Conservation (phyloP, 2,113 vertebrate genomes). For the Mirza zaza region DNA sequence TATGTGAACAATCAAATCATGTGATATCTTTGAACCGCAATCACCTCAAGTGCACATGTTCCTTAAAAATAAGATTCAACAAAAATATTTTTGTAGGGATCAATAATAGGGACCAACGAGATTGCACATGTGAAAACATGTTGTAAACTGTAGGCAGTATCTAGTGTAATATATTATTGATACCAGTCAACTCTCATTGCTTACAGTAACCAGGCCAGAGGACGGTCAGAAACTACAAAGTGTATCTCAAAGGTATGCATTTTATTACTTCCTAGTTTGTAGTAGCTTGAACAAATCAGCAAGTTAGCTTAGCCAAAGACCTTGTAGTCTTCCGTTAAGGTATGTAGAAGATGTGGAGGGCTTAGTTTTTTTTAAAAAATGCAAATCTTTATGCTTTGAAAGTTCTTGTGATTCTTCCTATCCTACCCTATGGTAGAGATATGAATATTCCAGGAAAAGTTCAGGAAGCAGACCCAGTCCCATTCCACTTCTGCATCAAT, state of each 20-base stretch:
- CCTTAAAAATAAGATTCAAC: background rate
- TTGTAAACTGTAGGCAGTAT: background rate
- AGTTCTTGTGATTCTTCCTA: background rate
- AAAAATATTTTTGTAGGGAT: background rate
- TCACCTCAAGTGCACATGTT: background rate
- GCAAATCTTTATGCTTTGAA: background rate
- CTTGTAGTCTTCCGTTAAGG: background rate
- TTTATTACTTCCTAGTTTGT: background rate
- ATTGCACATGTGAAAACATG: background rate
- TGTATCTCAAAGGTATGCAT: background rate
- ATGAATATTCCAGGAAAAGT: background rate
- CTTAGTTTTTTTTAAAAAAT: background rate
- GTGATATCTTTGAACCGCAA: background rate
- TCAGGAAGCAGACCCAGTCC: background rate
- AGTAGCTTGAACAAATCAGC: background rate
- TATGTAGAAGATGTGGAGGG: background rate
- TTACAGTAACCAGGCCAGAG: background rate
- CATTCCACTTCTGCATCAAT: background rate
- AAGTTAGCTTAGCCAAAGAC: background rate
- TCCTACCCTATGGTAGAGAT: background rate
- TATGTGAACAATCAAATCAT: background rate
- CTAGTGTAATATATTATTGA: background rate
- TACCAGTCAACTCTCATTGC: background rate
- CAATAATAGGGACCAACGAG: too few relatives aligned
- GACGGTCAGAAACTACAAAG: background rate